A percentile compares a stretch with the other conserved stretches of the same genome.
Evolutionary conservation across 2,888 invertebrate genomes (phyloP).

Genomic region (Philhelius pedissequus): DNA sequence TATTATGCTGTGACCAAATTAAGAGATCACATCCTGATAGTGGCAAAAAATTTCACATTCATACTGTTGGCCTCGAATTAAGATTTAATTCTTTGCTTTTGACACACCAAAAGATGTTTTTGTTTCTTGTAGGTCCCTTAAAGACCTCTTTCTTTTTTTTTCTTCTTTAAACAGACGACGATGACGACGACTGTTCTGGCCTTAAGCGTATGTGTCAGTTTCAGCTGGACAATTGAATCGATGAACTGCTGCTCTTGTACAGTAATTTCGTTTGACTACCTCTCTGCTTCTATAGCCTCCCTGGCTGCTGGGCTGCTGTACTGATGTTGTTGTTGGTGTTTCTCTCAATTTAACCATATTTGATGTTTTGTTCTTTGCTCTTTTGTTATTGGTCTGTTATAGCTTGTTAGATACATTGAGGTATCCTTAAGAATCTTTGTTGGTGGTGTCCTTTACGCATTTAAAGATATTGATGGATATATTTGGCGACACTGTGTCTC

Average conservation of each 20-base stretch:
- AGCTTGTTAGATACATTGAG: slow-evolving; percentile 32
- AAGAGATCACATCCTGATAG: slow-evolving; percentile 63
- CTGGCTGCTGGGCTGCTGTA: background rate
- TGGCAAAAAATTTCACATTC: slow-evolving; percentile 52
- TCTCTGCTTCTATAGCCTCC: slow-evolving; percentile 3
- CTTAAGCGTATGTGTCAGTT: slow-evolving; percentile 54
- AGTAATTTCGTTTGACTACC: slow-evolving; percentile 36
- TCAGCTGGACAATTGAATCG: slow-evolving; percentile 63
- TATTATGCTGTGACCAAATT: slow-evolving; percentile 59
- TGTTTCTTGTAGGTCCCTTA: slow-evolving; percentile 15
- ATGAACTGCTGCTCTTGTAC: slow-evolving; percentile 52
- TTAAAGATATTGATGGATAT: slow-evolving; percentile 69
- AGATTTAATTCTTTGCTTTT: slow-evolving; percentile 62
- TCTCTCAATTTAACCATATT: slow-evolving; percentile 48
- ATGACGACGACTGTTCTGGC: no score
- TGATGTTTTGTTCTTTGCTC: slow-evolving; percentile 20
- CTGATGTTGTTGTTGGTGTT: slow-evolving; percentile 3
- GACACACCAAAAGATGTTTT: slow-evolving; percentile 52
- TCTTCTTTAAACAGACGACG: slow-evolving; percentile 17
- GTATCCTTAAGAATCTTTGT: slow-evolving; percentile 30
- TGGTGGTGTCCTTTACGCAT: slow-evolving; percentile 65
- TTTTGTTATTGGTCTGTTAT: slow-evolving; percentile 12
- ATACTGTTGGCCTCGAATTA: slow-evolving; percentile 59
- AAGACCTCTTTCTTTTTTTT: slow-evolving; percentile 23
- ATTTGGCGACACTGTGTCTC: slow-evolving; percentile 72